A percentile compares a stretch with the other conserved stretches of the same genome.
Evolutionary conservation across 2,113 vertebrate species (phyloP).

Genomic region (cattle (Bos taurus)): ARS-UCD2.0 NC_037357.1:115864501-115865000

Average conservation of each 20-base stretch:
- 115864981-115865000: neutral
- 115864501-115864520: slow-evolving; percentile 6
- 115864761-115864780: neutral
- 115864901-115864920: too few relatives aligned
- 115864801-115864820: too few relatives aligned
- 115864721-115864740: neutral
- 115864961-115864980: neutral
- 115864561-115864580: neutral
- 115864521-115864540: neutral
- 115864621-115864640: neutral
- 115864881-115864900: too few relatives aligned
- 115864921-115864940: too few relatives aligned
- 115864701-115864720: neutral
- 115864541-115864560: slow-evolving; percentile 6
- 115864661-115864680: neutral
- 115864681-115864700: neutral
- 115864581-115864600: slow-evolving; percentile 7
- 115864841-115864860: too few relatives aligned
- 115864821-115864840: too few relatives aligned
- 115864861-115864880: too few relatives aligned
- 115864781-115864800: too few relatives aligned
- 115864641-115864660: neutral
- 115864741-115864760: neutral
- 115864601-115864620: slow-evolving; percentile 39
- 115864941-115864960: too few relatives aligned